Percentiles rank a stretch among this genome's conserved stretches.
These are phyloP conservation scores for Tetramorium bicarinatum DNA, from an alignment of 2,888 invertebrate genomes.

Conservation along the genomic window DNA sequence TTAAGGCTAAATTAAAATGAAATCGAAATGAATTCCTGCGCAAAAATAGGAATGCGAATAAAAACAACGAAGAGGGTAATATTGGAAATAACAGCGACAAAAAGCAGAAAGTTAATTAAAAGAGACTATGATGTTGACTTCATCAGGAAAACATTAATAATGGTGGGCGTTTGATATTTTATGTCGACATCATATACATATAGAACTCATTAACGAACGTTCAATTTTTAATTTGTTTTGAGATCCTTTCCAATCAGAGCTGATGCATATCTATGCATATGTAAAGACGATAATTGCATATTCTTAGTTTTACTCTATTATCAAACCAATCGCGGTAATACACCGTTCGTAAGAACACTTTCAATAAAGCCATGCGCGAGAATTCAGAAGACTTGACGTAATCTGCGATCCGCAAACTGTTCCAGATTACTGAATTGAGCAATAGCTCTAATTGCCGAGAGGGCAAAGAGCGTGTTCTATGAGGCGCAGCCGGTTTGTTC, in stretches of 20 bases:
- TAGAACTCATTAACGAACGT: neutral
- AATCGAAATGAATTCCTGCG: neutral
- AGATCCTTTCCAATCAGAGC: neutral
- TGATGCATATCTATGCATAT: no score
- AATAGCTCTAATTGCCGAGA: conserved; percentile 32
- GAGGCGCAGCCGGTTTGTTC: conserved; percentile 1
- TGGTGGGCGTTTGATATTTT: neutral
- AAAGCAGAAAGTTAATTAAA: neutral
- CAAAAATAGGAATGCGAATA: neutral
- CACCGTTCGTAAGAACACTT: neutral
- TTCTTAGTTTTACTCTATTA: neutral
- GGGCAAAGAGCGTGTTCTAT: conserved; percentile 23
- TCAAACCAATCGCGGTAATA: neutral
- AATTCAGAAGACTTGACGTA: conserved; percentile 6
- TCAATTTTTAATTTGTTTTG: neutral
- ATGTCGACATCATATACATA: neutral
- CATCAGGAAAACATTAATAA: neutral
- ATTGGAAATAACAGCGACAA: neutral
- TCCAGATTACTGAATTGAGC: conserved; percentile 37
- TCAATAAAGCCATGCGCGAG: neutral
- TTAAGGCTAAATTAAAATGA: conserved; percentile 15
- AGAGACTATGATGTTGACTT: neutral
- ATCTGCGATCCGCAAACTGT: neutral
- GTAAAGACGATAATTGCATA: neutral
- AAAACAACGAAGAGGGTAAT: neutral